Conservation (phyloP, 2,888 invertebrate species). For the Hymenopus coronatus region DNA sequence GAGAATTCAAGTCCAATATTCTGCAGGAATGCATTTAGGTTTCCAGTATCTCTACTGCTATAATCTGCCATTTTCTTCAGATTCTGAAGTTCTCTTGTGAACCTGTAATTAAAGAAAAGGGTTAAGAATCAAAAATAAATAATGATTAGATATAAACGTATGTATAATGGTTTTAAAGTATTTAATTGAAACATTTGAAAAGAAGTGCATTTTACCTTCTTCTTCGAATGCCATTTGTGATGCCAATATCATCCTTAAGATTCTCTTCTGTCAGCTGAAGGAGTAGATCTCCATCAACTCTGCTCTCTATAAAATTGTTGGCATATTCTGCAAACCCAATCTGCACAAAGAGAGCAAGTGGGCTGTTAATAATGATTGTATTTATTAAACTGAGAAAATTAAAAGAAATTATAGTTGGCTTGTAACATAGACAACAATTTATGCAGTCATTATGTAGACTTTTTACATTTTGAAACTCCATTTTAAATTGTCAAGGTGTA, state of each 20-base stretch:
- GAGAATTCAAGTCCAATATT: constrained; percentile 85
- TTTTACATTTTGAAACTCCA: no score
- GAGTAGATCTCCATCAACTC: constrained; percentile 95
- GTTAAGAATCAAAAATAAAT: background rate
- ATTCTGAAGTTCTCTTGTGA: constrained; percentile 87
- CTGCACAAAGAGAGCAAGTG: constrained; percentile 40
- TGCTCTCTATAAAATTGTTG: constrained; percentile 79
- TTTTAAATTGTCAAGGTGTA: background rate
- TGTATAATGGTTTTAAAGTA: background rate
- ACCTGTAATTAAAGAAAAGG: constrained; percentile 53
- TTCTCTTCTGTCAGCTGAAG: constrained; percentile 90
- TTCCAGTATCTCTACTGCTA: constrained; percentile 89
- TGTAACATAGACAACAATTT: no score
- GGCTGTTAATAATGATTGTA: background rate
- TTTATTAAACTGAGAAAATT: background rate
- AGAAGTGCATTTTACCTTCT: constrained; percentile 60
- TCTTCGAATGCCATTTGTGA: constrained; percentile 89
- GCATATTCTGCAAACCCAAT: constrained; percentile 89
- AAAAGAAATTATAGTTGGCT: background rate
- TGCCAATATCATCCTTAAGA: constrained; percentile 87
- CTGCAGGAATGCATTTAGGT: constrained; percentile 81
- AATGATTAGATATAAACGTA: background rate
- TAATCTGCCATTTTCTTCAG: constrained; percentile 96
- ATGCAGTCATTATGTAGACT: no score
- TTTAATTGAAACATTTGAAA: background rate